A percentile compares a stretch with the other conserved stretches of the same genome.
Evolutionary conservation across 1,140 invertebrate genomes (phyloP).

Genomic region (Bradysia coprophila): DNA sequence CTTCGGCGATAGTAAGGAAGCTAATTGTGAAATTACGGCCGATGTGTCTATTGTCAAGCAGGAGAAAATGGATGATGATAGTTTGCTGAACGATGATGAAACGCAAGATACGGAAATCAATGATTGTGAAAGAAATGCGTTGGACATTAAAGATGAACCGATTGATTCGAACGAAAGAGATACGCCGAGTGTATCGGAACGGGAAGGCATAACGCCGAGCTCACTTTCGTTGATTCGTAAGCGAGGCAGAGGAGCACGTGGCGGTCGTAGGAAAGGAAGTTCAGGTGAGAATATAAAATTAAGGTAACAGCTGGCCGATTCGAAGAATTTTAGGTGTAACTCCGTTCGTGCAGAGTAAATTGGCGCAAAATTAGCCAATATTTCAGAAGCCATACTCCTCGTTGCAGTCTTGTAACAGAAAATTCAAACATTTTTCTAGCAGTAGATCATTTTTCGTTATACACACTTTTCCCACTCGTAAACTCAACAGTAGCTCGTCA

Average conservation of each 20-base stretch:
- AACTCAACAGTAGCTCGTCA: no score
- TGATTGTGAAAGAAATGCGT: background rate
- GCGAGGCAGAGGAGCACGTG: slow-evolving; percentile 27
- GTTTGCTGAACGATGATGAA: background rate
- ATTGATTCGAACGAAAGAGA: slow-evolving; percentile 2
- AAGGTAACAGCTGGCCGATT: no score
- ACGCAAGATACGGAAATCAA: slow-evolving; percentile 3
- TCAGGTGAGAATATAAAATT: slow-evolving; percentile 18
- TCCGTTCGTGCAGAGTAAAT: no score
- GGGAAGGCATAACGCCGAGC: background rate
- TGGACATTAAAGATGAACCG: background rate
- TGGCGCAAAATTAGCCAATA: no score
- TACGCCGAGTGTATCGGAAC: slow-evolving; percentile 4
- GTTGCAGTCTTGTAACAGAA: no score
- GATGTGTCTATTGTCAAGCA: background rate
- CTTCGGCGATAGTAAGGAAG: slow-evolving; percentile 8
- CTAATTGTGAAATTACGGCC: background rate
- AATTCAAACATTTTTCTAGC: no score
- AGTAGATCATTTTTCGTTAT: no score
- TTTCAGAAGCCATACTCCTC: no score
- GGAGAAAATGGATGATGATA: background rate
- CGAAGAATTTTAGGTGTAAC: no score
- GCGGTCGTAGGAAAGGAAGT: slow-evolving; percentile 39
- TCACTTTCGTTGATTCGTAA: background rate
- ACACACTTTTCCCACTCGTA: no score